Percentiles rank a stretch among this genome's conserved stretches.
Evolutionary conservation across 2,888 invertebrate genomes (phyloP).

Genomic region (Pachycephus smyrnensis): DNA sequence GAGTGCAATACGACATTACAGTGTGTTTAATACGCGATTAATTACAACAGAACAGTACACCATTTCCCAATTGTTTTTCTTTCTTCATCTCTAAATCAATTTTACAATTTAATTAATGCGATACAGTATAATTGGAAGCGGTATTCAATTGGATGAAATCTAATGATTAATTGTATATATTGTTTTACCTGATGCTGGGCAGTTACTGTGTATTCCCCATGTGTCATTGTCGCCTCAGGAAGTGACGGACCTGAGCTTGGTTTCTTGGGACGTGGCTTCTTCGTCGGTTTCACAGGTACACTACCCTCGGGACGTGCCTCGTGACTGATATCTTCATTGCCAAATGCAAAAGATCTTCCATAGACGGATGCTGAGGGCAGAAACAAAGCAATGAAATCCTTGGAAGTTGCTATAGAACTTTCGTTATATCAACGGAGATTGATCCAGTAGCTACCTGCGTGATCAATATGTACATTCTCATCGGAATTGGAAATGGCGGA

Average conservation of each 20-base stretch:
- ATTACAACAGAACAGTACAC: neutral
- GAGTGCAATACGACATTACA: neutral
- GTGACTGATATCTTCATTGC: slow-evolving; percentile 57
- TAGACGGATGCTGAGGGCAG: neutral
- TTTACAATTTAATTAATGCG: neutral
- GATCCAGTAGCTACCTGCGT: slow-evolving; percentile 42
- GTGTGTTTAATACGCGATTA: neutral
- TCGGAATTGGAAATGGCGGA: slow-evolving; percentile 69
- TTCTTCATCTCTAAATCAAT: neutral
- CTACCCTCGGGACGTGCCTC: slow-evolving; percentile 52
- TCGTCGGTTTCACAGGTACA: slow-evolving; percentile 49
- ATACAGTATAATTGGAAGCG: slow-evolving; percentile 2
- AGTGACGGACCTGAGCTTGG: slow-evolving; percentile 51
- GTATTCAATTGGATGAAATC: slow-evolving; percentile 17
- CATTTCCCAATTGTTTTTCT: neutral
- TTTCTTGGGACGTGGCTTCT: slow-evolving; percentile 23
- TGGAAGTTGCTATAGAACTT: neutral
- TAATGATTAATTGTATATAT: slow-evolving; percentile 19
- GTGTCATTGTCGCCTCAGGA: slow-evolving; percentile 52
- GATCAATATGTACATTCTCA: slow-evolving; percentile 55
- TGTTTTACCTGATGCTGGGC: slow-evolving; percentile 57
- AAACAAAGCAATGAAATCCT: neutral
- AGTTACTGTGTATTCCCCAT: slow-evolving; percentile 59
- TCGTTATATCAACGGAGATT: neutral
- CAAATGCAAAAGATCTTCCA: slow-evolving; percentile 39